Conservation (phyloP, 2,797 vertebrate genomes). For the Brachyalestes nurse region DNA sequence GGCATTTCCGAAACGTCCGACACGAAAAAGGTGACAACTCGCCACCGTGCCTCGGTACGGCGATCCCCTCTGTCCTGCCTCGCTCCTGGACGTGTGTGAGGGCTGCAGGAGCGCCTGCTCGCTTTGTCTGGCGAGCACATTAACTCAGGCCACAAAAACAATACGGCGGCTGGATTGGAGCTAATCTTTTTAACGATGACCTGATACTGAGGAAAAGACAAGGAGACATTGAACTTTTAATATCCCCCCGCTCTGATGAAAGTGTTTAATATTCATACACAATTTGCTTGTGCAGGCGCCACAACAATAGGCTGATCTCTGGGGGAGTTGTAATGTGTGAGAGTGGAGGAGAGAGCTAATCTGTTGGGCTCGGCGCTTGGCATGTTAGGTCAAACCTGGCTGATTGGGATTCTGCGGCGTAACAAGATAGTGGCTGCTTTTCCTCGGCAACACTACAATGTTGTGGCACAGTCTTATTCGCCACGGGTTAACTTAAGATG, state of each 20-base stretch:
- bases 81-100: neutral
- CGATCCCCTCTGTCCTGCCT: conserved; percentile 7
- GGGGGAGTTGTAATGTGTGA: conserved; percentile 13
- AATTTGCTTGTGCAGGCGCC: conserved; percentile 36
- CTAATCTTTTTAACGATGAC: conserved; percentile 47
- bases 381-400: conserved; percentile 26
- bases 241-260: conserved; percentile 24
- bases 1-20: conserved; percentile 76
- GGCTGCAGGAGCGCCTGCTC: neutral
- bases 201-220: conserved; percentile 33
- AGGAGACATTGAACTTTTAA: conserved; percentile 37
- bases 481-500: neutral
- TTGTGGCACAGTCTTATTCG: neutral
- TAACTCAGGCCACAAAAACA: conserved; percentile 33
- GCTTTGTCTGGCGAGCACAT: conserved; percentile 31
- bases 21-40: conserved; percentile 65
- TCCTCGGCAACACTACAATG: neutral
- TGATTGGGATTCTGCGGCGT: conserved; percentile 26
- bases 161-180: conserved; percentile 28
- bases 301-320: conserved; percentile 26
- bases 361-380: conserved; percentile 3
- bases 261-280: conserved; percentile 50
- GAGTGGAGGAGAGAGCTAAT: conserved; percentile 16
- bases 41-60: neutral
- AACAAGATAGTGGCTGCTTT: conserved; percentile 27